Evolutionary conservation across 2,888 invertebrate species (phyloP).

Genomic region (Lasioglossum marginatum): DNA sequence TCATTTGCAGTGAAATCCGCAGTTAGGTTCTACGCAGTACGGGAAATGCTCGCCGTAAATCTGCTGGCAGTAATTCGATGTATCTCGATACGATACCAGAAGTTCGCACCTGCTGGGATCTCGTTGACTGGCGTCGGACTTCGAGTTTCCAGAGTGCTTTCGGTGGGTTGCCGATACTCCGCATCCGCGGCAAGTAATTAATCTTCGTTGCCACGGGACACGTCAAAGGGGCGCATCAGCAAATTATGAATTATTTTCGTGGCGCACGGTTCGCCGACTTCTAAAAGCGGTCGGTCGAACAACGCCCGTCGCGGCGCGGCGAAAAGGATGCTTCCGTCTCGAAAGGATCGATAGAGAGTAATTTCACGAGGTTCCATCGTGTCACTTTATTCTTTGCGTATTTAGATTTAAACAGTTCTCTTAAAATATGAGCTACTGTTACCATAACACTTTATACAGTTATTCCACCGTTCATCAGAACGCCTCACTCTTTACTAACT

Average conservation of each 20-base stretch:
- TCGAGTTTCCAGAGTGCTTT: not conserved
- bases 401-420: not conserved
- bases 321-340: not conserved
- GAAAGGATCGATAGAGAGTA: conserved; percentile 15
- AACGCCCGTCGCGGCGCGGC: not conserved
- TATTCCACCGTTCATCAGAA: no score
- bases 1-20: no score
- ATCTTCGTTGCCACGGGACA: conserved; percentile 12
- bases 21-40: no score
- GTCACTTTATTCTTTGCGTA: not conserved
- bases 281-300: not conserved
- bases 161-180: conserved; percentile 2
- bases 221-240: conserved; percentile 21
- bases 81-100: not conserved
- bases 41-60: not conserved
- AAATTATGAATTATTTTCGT: conserved; percentile 21
- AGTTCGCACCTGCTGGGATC: not conserved
- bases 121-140: not conserved
- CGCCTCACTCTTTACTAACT: no score
- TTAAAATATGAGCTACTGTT: no score
- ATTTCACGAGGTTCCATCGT: not conserved
- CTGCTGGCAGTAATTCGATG: not conserved
- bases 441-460: no score
- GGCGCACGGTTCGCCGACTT: conserved; percentile 13
- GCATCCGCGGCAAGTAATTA: conserved; percentile 10